Base-by-base conservation (phyloP, 2,888 invertebrate species). In the Slavum lentiscoides region DNA sequence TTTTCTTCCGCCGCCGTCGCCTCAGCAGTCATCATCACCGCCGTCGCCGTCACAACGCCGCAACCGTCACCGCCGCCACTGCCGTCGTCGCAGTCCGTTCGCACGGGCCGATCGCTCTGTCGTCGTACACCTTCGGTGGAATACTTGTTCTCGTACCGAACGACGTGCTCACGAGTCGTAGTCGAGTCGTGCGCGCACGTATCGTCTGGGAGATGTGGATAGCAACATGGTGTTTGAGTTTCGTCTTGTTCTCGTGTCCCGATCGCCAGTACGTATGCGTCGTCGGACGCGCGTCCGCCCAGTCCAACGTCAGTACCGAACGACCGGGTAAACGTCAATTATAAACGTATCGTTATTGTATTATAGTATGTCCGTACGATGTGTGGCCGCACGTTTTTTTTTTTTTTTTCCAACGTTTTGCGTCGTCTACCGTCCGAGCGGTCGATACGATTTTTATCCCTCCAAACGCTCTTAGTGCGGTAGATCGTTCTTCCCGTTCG, bases 201-300 rank as follows among this genome's bases (percentile, higher is more conserved):
- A 61, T 62, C 37, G 61, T 70, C 39, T 43, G 64, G 72, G 80
- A 80, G 70, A 80, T 80, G 80, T 80, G 80, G 80, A 80, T 80
- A 43, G 80, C 80, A 80, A 72, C 80, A 72, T 80, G 80, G 80
- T 80, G 43, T 72, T 13, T 80, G 80, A 58, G 80, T 30, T 55
- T 80, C 62, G 70, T 70, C 69, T 61, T 80, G 70, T 72, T 80
- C 62, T 80, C 70, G 55, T 80, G 62, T 43, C 70, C 64, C 55
- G 37, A 62, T 70, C 62, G 80, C 23, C 49, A 49, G 55, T 80
- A 37, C 64, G 58, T 76, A 58, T 59, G 80, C 64, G 30, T 80
- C 64, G 15, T 80, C 30, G 62, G 80, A 64, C 39, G n/a, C 19
- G 80, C 70, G 19, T 43, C 37, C 55, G 80, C 72, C 17, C 68